Percentiles rank a stretch among this genome's conserved stretches.
phyloP scores from a whole-genome alignment of 64 coral and sea anemone species.

The Actinia tenebrosa region DNA sequence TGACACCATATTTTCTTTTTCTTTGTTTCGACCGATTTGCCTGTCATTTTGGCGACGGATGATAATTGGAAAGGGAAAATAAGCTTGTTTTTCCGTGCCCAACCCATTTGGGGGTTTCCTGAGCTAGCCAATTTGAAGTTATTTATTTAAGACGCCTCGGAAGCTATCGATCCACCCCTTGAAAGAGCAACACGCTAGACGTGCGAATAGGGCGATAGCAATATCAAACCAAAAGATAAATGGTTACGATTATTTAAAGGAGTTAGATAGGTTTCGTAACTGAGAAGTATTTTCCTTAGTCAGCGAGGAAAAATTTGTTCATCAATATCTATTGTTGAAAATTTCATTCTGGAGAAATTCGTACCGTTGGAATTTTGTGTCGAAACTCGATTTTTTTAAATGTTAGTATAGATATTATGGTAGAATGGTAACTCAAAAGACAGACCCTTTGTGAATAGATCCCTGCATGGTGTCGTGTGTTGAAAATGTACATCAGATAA shows the following conservation, averaged over 20 bases:
- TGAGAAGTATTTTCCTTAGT: not conserved
- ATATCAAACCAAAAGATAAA: not conserved
- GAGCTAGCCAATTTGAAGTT: not conserved
- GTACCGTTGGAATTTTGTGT: not conserved
- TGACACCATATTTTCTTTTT: not conserved
- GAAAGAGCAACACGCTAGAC: not conserved
- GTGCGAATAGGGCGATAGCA: not conserved
- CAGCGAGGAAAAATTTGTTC: not conserved
- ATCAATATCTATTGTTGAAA: not conserved
- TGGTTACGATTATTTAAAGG: not conserved
- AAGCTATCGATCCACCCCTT: conserved; percentile 12
- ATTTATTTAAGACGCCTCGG: conserved; percentile 9
- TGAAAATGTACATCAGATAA: not conserved
- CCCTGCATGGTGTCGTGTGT: not conserved
- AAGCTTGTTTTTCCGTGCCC: not conserved
- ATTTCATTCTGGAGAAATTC: not conserved
- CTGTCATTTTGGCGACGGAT: not conserved
- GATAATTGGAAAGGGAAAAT: not conserved
- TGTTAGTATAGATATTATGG: not conserved
- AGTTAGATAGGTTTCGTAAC: not conserved
- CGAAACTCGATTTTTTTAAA: not conserved
- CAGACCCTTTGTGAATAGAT: not conserved
- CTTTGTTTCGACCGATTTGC: not conserved
- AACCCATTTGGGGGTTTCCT: conserved; percentile 6
- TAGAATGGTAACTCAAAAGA: not conserved